These are phyloP conservation scores for Cactoblastis cactorum DNA, from an alignment of 2,888 invertebrate genomes.

Conservation along the genomic window DNA sequence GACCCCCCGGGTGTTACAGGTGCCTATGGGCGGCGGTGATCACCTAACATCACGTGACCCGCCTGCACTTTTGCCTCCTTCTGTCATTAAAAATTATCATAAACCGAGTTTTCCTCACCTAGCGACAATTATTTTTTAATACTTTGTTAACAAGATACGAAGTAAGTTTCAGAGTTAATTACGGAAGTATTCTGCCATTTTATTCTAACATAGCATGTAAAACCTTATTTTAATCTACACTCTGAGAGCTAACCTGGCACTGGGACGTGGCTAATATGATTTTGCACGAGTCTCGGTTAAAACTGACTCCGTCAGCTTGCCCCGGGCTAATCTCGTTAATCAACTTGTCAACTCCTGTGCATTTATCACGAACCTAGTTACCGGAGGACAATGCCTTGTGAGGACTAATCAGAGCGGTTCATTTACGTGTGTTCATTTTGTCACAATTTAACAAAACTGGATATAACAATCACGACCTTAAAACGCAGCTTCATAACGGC, in stretches of 20 bases:
- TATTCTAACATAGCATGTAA: background rate
- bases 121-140: no score
- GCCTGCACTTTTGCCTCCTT: no score
- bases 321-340: constrained; percentile 13
- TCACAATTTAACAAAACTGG: background rate
- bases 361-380: constrained; percentile 15
- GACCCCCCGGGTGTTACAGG: no score
- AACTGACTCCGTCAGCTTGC: background rate
- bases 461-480: no score
- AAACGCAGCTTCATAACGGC: no score
- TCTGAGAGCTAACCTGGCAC: background rate
- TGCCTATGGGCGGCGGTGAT: no score
- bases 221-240: background rate
- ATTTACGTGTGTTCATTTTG: background rate
- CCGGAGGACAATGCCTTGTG: background rate
- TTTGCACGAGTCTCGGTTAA: background rate
- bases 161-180: no score
- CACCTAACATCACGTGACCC: no score
- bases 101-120: no score
- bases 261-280: background rate
- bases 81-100: no score
- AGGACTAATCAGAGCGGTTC: background rate
- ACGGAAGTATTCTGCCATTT: no score
- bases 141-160: no score
- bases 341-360: constrained; percentile 13